Percentiles rank a stretch among this genome's conserved stretches.
These are phyloP conservation scores for Diabrotica virgifera DNA, from an alignment of 1,140 invertebrate genomes.

Conservation along the genomic window DNA sequence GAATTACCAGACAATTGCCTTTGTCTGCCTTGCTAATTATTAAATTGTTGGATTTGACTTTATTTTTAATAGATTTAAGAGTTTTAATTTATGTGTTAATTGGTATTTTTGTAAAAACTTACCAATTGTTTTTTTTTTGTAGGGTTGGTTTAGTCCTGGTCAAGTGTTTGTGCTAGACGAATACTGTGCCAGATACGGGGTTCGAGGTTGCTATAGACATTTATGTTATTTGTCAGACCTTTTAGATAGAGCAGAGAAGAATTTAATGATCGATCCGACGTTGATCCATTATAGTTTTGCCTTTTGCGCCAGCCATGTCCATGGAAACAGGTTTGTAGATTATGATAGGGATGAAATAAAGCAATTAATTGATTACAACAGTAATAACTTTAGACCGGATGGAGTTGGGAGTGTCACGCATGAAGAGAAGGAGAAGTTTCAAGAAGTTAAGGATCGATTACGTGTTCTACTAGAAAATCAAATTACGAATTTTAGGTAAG, in stretches of 20 bases:
- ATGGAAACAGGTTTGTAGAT: slow-evolving; percentile 83
- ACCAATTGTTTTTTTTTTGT: slow-evolving; percentile 33
- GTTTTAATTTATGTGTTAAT: too few species aligned
- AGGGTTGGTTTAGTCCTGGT: slow-evolving; percentile 99
- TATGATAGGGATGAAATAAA: slow-evolving; percentile 40
- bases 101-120: too few species aligned
- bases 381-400: slow-evolving; percentile 76
- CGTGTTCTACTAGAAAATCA: slow-evolving; percentile 93
- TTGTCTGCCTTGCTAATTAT: too few species aligned
- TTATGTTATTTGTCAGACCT: slow-evolving; percentile 95
- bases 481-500: slow-evolving; percentile 96
- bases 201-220: slow-evolving; percentile 94
- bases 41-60: too few species aligned
- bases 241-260: slow-evolving; percentile 91
- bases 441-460: slow-evolving; percentile 94
- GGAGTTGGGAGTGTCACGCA: slow-evolving; percentile 96
- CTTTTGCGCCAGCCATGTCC: slow-evolving; percentile 97
- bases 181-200: slow-evolving; percentile 96
- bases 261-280: slow-evolving; percentile 95
- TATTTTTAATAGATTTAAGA: too few species aligned
- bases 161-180: slow-evolving; percentile 98
- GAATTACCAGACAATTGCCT: too few species aligned
- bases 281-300: slow-evolving; percentile 98
- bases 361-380: slow-evolving; percentile 48
- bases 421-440: slow-evolving; percentile 97